Conservation (phyloP, 1,140 invertebrate species). For the Trachymyrmex septentrionalis region DNA sequence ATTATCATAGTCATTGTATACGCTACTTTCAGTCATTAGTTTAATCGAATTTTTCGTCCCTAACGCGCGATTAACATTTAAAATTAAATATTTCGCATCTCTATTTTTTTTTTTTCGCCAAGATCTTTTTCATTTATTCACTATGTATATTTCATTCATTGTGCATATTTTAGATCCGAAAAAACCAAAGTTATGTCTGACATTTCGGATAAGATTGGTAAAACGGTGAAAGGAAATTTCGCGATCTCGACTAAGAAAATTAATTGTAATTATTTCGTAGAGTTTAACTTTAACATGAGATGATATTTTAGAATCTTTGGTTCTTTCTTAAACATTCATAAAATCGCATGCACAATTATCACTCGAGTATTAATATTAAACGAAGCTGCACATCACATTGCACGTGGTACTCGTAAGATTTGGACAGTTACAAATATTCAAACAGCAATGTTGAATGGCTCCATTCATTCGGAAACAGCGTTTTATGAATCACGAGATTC, state of each 20-base stretch:
- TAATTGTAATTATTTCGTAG: not conserved
- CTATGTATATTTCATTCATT: too few relatives aligned
- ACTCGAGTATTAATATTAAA: conserved; percentile 7
- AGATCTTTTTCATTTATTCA: not conserved
- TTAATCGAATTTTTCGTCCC: not conserved
- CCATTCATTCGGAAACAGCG: conserved; percentile 26
- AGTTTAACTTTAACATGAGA: not conserved
- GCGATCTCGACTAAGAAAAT: conserved; percentile 35
- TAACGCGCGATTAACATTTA: not conserved
- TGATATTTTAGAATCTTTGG: too few relatives aligned
- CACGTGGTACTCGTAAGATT: not conserved
- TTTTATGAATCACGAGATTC: conserved; percentile 23
- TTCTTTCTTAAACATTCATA: not conserved
- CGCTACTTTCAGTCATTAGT: conserved; percentile 32
- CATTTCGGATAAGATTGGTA: not conserved
- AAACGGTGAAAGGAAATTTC: not conserved
- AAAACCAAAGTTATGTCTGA: not conserved
- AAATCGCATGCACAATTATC: not conserved
- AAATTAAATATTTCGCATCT: not conserved
- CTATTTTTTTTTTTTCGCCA: not conserved
- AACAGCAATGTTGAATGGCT: conserved; percentile 2
- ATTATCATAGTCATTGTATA: conserved; percentile 42
- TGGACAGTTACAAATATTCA: conserved; percentile 7
- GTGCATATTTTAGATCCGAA: conserved; percentile 23
- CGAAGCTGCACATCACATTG: not conserved